Base-by-base conservation (phyloP, 2,888 invertebrate species). In the Hedya salicella region DNA sequence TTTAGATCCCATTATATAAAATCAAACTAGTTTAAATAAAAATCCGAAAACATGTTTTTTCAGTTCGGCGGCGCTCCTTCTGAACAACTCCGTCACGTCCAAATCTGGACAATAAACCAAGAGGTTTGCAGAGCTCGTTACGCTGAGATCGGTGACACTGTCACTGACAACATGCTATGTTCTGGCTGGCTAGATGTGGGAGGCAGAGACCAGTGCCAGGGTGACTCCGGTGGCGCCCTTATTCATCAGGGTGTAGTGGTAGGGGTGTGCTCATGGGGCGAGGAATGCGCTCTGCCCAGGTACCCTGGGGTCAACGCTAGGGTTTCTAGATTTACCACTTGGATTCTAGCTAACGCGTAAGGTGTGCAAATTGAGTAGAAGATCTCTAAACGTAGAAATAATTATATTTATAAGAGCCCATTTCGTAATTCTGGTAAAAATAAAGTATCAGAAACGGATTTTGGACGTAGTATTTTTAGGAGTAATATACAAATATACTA, bases 231-330 rank as follows among this genome's bases (percentile, higher is more conserved):
- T 0, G 71, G 70, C 0, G 72, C 75, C 8, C 69, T 74, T 1
- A n/a, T 74, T 5, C 73, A 75, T 62, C 71, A 70, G 17, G 60
- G 68, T 0, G 66, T 69, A 0, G 17, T 72, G 11, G 63, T 73
- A 0, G 74, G 75, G 1, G 63, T 75, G 11, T 67, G 70, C 21
- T 75, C 76, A 0, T 73, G 69, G 68, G 68, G 70, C 0, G 46
- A 50, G 4, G 49, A 57, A 3, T 75, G 74, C 25, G 75, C 70
- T 0, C 60, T 46, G 5, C 64, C 53, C 0, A 44, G 61, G 8
- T 74, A 66, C 32, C 77, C 77, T 0, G 71, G 72, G 2, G 69
- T 77, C 9, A 73, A 70, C 30, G 65, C 73, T 1, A 69, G 73
- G 3, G 69, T 77, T 1, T 67, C 73, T 0, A 60, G 57, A 17